Base-by-base conservation (phyloP, 2,888 invertebrate species). In the Belgica antarctica region DNA sequence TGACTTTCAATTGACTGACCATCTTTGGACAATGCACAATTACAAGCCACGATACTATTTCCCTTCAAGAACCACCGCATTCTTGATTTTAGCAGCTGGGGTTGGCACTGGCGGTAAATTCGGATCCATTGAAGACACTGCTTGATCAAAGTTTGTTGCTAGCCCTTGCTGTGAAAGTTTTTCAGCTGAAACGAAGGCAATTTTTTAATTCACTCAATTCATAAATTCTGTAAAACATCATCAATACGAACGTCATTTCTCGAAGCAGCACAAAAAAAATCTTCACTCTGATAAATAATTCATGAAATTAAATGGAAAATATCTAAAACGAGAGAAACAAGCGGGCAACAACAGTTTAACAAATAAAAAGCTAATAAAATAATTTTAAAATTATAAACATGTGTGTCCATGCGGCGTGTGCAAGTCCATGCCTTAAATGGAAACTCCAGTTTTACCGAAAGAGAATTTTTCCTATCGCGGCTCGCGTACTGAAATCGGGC, bases 271-370 rank as follows among this genome's bases (percentile, higher is more conserved):
- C 22, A 52, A 19, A 52, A 59, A 12, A 59, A 59, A 59, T n/a
- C 27, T 10, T 59, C 59, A 19, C n/a, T 27, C 22, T 59, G 27
- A 59, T 59, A 59, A 59, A 59, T 59, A 59, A 59, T 59, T 59
- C 59, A 59, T 59, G 59, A 59, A 59, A 59, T 59, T 59, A 59
- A 25, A 59, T 59, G 59, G 59, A 59, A 59, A 59, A 46, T 46
- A 7, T n/a, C 59, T 27, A 15, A 59, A 59, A 27, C 12, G 59
- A 24, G 27, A 27, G n/a, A 24, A 59, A 59, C 25, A 52, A 52
- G 22, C 4, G 15, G 17, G 59, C 12, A 59, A 59, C n/a, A 59
- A 25, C n/a, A 59, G 52, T 52, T 52, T 52, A 52, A 52, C 52
- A 52, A 52, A 59, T 27, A 59, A 59, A 52, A 59, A 59, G 27